Conservation (phyloP, 2,888 invertebrate genomes). For the Euplagia quadripunctaria region DNA sequence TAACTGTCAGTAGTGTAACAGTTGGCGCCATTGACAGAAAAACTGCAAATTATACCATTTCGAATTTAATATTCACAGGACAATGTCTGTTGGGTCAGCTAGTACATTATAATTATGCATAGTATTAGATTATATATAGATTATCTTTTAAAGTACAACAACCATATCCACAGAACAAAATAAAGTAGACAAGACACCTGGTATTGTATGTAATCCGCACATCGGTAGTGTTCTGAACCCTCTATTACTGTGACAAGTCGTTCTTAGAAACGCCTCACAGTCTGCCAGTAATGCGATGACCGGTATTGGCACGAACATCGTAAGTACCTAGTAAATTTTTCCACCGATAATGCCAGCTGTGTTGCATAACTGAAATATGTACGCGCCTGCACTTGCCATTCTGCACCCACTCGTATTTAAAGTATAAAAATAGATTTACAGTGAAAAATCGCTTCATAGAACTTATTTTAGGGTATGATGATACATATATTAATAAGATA, state of each 20-base stretch:
- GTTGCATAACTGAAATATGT: conserved; percentile 2
- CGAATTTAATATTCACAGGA: too few relatives aligned
- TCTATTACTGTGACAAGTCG: conserved; percentile 2
- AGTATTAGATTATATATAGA: too few relatives aligned
- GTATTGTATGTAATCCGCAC: neutral
- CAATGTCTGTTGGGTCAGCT: too few relatives aligned
- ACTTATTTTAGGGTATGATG: conserved; percentile 11
- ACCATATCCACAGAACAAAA: neutral
- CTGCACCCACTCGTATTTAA: neutral
- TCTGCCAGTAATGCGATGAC: conserved; percentile 53
- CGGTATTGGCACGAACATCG: conserved; percentile 63
- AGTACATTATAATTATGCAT: too few relatives aligned
- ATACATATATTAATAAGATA: neutral
- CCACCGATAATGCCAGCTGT: conserved; percentile 25
- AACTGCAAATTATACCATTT: too few relatives aligned
- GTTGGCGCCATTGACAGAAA: too few relatives aligned
- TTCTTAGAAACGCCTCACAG: conserved; percentile 32
- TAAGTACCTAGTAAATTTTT: conserved; percentile 46
- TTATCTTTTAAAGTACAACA: neutral
- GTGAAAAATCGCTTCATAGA: neutral
- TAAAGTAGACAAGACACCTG: neutral
- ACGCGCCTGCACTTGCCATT: conserved; percentile 6
- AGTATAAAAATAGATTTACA: neutral
- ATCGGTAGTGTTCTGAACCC: neutral
- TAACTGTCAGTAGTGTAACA: too few relatives aligned